These are phyloP conservation scores for Tragulus kanchil DNA, from an alignment of 2,113 vertebrate genomes.

Conservation along the genomic window DNA sequence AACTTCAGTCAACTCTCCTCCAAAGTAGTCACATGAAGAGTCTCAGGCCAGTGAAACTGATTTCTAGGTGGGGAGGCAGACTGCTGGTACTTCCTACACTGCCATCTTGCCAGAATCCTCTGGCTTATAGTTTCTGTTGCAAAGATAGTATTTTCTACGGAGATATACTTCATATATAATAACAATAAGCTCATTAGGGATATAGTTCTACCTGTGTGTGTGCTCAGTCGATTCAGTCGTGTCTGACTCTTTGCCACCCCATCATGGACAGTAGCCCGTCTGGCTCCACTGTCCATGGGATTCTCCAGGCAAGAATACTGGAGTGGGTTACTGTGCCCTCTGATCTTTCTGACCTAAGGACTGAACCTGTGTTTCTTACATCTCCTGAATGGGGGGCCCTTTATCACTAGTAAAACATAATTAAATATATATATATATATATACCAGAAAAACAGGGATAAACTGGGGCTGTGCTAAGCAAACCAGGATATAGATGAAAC, in stretches of 20 bases:
- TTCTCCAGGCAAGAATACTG: neutral
- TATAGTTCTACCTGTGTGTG: neutral
- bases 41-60: neutral
- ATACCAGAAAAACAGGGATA: neutral
- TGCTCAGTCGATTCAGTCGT: neutral
- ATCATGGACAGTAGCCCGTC: neutral
- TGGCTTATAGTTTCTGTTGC: neutral
- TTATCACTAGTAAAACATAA: neutral
- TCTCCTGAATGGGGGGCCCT: neutral
- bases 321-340: neutral
- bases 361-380: neutral
- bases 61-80: neutral
- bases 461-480: neutral
- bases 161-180: neutral
- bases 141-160: neutral
- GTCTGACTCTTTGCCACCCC: neutral
- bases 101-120: neutral
- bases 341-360: neutral
- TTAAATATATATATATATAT: neutral
- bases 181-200: neutral
- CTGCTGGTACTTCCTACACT: neutral
- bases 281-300: neutral
- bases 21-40: neutral
- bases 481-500: neutral
- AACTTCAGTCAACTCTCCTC: neutral